phyloP scores from a whole-genome alignment of 2,113 vertebrate genomes.

The Pampusana beccarii region DNA sequence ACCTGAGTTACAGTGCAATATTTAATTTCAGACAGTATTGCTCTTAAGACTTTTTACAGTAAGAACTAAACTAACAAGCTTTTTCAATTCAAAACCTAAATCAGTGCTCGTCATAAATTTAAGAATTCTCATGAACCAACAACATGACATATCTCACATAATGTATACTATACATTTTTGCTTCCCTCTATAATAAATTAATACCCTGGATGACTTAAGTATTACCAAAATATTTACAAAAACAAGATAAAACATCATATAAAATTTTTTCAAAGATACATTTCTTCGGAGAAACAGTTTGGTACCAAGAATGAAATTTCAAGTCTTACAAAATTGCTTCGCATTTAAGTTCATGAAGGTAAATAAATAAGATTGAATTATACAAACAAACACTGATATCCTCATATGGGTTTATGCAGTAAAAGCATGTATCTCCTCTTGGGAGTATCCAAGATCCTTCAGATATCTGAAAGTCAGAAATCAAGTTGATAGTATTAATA shows the following conservation, averaged over 20 bases:
- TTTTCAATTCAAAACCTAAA: slow-evolving; percentile 53
- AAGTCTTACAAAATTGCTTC: slow-evolving; percentile 70
- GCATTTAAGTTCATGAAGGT: slow-evolving; percentile 36
- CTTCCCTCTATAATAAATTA: slow-evolving; percentile 56
- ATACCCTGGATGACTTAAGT: slow-evolving; percentile 39
- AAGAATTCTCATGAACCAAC: slow-evolving; percentile 25
- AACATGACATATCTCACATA: slow-evolving; percentile 11
- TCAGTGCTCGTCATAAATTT: slow-evolving; percentile 14
- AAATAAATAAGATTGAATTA: slow-evolving; percentile 52
- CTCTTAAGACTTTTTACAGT: slow-evolving; percentile 68
- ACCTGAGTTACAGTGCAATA: slow-evolving; percentile 76
- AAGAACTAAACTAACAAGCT: slow-evolving; percentile 68
- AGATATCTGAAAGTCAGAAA: slow-evolving; percentile 73
- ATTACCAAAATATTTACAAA: slow-evolving; percentile 73
- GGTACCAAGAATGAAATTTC: slow-evolving; percentile 58
- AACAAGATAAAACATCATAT: slow-evolving; percentile 71
- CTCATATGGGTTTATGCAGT: slow-evolving; percentile 57
- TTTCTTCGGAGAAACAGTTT: slow-evolving; percentile 64
- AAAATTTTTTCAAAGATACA: slow-evolving; percentile 47
- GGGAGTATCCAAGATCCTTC: slow-evolving; percentile 74
- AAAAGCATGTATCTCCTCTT: slow-evolving; percentile 76
- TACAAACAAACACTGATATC: not conserved
- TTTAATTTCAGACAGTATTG: slow-evolving; percentile 71
- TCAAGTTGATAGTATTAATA: not conserved
- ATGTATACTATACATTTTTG: not conserved